Conservation (phyloP, 23 tunicate species). For the Pegea sp. region DNA sequence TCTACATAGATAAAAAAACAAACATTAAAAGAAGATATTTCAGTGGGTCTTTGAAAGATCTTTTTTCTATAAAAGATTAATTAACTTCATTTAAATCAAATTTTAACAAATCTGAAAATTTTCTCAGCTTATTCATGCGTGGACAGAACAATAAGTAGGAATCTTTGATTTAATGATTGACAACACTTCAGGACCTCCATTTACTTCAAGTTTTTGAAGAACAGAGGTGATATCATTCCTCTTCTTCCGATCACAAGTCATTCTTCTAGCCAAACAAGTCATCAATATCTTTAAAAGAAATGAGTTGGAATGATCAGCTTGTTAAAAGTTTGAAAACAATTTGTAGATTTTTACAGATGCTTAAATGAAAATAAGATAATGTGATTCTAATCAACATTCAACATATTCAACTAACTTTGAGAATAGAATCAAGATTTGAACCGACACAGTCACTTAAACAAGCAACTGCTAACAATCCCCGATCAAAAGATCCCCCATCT, state of each 20-base stretch:
- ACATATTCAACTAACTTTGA: too few relatives aligned
- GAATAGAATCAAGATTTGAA: slow-evolving; percentile 7
- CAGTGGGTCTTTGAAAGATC: too few relatives aligned
- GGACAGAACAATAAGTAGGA: slow-evolving; percentile 32
- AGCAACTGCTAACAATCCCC: slow-evolving; percentile 20
- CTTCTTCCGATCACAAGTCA: slow-evolving; percentile 23
- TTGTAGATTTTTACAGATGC: too few relatives aligned
- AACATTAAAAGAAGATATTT: too few relatives aligned
- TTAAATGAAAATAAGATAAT: too few relatives aligned
- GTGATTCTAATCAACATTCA: too few relatives aligned
- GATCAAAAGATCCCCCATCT: slow-evolving; percentile 22
- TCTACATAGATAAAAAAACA: too few relatives aligned
- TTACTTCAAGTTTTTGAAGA: slow-evolving; percentile 29
- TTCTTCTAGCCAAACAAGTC: slow-evolving; percentile 33
- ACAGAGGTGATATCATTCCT: slow-evolving; percentile 32
- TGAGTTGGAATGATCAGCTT: neutral
- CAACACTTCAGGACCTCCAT: slow-evolving; percentile 27
- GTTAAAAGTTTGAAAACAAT: too few relatives aligned
- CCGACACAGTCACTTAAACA: slow-evolving; percentile 43
- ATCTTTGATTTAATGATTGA: slow-evolving; percentile 27
- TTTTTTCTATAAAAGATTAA: too few relatives aligned
- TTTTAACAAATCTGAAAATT: too few relatives aligned
- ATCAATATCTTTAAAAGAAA: slow-evolving; percentile 9
- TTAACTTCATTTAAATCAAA: too few relatives aligned
- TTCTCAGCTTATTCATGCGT: slow-evolving; percentile 8